Conservation (phyloP, 2,797 vertebrate species). For the Pipistrellus pipistrellus region DNA sequence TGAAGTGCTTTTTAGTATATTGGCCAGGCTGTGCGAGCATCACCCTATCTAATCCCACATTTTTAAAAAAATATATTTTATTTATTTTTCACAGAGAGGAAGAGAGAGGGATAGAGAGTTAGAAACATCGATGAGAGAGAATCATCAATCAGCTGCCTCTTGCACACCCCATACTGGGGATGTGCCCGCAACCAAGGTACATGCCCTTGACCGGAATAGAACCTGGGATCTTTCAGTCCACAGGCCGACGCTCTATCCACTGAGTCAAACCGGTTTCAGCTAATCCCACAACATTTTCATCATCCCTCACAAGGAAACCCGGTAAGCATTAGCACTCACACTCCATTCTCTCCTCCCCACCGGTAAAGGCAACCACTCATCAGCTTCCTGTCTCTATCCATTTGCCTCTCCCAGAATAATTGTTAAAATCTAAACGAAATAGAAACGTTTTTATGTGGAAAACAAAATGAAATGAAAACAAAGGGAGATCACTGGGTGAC, state of each 20-base stretch:
- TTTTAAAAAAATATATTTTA: too few species aligned
- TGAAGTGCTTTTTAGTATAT: background rate
- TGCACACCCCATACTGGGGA: too few species aligned
- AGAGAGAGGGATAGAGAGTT: too few species aligned
- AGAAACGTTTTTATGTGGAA: constrained; percentile 36
- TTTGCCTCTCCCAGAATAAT: background rate
- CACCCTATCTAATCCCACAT: background rate
- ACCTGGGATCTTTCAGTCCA: too few species aligned
- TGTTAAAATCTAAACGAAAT: constrained; percentile 20
- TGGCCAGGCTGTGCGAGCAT: background rate
- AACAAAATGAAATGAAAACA: constrained; percentile 16
- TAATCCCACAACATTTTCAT: background rate
- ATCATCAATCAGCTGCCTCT: too few species aligned
- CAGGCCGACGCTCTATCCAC: too few species aligned
- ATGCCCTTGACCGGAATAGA: too few species aligned
- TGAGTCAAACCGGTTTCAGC: too few species aligned
- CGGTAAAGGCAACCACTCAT: background rate
- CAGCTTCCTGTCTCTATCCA: background rate
- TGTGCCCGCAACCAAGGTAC: too few species aligned
- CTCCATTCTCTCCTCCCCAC: background rate
- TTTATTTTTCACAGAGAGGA: too few species aligned
- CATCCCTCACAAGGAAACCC: background rate
- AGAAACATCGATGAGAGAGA: too few species aligned
- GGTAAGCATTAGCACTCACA: background rate
- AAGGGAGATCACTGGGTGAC: background rate